A percentile compares a stretch with the other conserved stretches of the same genome.
These are phyloP conservation scores for Columba livia DNA, from an alignment of 2,113 vertebrate genomes.

Conservation along the genomic window DNA sequence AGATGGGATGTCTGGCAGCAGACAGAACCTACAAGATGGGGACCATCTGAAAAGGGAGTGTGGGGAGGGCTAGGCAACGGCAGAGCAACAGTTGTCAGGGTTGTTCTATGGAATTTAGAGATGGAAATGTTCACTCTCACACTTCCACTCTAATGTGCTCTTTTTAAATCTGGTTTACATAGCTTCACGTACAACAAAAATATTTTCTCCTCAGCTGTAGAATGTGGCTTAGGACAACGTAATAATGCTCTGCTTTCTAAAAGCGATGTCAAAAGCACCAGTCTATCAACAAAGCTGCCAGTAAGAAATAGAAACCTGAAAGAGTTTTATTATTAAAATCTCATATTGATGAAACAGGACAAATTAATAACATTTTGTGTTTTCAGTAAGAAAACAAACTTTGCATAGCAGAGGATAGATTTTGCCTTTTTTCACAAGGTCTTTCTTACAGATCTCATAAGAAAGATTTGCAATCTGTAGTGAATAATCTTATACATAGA, in stretches of 20 bases:
- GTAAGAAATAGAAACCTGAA: neutral
- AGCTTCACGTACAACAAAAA: neutral
- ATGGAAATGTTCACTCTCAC: neutral
- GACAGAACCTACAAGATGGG: neutral
- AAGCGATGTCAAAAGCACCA: neutral
- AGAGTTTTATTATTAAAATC: neutral
- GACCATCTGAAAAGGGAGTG: neutral
- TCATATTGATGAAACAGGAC: neutral
- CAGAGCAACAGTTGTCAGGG: neutral
- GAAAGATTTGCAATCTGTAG: neutral
- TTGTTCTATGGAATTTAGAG: neutral
- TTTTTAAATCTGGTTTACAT: neutral
- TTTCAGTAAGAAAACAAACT: neutral
- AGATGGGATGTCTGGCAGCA: neutral
- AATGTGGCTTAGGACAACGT: neutral
- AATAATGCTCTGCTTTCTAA: neutral
- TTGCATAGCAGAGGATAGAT: neutral
- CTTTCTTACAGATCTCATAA: neutral
- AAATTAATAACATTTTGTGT: neutral
- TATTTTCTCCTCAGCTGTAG: neutral
- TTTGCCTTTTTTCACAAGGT: neutral
- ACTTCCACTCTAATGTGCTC: neutral
- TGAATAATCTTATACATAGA: neutral
- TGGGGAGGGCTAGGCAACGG: neutral
- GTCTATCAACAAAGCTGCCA: neutral